These are phyloP conservation scores for Oreochromis mossambicus DNA, from an alignment of 2,797 vertebrate genomes.

Conservation along the genomic window DNA sequence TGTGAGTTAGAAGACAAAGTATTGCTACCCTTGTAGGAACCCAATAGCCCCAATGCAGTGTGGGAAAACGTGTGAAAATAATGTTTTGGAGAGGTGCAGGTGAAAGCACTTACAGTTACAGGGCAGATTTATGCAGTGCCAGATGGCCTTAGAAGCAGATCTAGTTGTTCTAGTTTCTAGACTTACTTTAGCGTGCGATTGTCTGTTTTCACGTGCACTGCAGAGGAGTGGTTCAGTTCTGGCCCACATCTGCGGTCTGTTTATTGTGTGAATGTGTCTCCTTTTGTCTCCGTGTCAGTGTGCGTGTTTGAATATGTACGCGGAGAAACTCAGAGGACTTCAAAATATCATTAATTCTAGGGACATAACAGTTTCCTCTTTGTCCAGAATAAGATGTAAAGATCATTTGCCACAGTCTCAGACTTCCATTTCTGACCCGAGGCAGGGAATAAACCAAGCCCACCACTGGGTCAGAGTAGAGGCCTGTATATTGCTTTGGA, in stretches of 20 bases:
- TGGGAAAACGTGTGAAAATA: neutral
- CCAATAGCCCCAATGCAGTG: neutral
- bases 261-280: neutral
- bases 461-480: neutral
- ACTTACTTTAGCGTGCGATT: neutral
- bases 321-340: neutral
- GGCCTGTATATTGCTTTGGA: constrained; percentile 1
- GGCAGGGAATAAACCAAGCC: neutral
- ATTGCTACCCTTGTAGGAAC: neutral
- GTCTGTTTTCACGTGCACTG: neutral
- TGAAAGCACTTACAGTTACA: neutral
- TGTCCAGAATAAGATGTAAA: constrained; percentile 5
- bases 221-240: neutral
- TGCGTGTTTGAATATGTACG: neutral
- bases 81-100: neutral
- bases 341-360: neutral
- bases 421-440: neutral
- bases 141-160: neutral
- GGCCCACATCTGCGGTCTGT: neutral
- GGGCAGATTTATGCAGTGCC: constrained; percentile 2
- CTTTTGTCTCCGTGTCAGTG: neutral
- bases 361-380: constrained; percentile 18
- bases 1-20: neutral
- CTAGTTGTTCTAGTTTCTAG: neutral
- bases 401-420: neutral